Percentiles rank a stretch among this genome's conserved stretches.
phyloP scores from a whole-genome alignment of 2,113 vertebrate genomes.

The Indicator maculatus region DNA sequence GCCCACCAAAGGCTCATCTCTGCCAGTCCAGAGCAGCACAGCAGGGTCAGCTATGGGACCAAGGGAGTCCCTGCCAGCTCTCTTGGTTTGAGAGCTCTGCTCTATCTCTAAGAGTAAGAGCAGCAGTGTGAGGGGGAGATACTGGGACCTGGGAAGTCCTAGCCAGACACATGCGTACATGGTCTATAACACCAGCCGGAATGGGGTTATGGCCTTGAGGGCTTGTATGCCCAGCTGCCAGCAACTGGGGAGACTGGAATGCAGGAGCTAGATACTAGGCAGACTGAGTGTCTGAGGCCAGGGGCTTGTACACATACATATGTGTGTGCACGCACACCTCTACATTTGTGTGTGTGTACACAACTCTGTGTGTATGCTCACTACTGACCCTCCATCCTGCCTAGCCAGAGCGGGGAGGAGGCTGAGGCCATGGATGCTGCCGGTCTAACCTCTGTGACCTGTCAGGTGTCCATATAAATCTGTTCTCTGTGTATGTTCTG shows the following conservation, averaged over 20 bases:
- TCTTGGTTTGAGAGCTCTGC: not conserved
- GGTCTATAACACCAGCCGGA: not conserved
- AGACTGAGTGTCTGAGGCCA: not conserved
- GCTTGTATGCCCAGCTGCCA: not conserved
- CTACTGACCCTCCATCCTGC: not conserved
- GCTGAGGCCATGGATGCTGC: fast-evolving
- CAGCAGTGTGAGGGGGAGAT: not conserved
- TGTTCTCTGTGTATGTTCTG: not conserved
- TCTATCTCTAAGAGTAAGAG: not conserved
- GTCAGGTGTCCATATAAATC: not conserved
- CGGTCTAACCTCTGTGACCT: not conserved
- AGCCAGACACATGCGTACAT: fast-evolving
- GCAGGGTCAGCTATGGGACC: not conserved
- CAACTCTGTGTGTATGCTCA: not conserved
- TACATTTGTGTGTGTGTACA: too few species aligned
- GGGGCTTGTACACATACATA: not conserved
- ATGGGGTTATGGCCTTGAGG: fast-evolving
- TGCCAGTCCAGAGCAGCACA: not conserved
- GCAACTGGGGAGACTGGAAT: not conserved
- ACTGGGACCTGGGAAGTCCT: not conserved
- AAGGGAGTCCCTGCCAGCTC: not conserved
- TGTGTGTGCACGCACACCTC: not conserved
- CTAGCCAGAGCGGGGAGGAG: not conserved
- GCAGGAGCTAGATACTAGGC: not conserved
- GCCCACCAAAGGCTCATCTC: not conserved